Percentiles rank a stretch among this genome's conserved stretches.
phyloP scores from a whole-genome alignment of 1,140 invertebrate species.

The Drosophila sulfurigaster region DNA sequence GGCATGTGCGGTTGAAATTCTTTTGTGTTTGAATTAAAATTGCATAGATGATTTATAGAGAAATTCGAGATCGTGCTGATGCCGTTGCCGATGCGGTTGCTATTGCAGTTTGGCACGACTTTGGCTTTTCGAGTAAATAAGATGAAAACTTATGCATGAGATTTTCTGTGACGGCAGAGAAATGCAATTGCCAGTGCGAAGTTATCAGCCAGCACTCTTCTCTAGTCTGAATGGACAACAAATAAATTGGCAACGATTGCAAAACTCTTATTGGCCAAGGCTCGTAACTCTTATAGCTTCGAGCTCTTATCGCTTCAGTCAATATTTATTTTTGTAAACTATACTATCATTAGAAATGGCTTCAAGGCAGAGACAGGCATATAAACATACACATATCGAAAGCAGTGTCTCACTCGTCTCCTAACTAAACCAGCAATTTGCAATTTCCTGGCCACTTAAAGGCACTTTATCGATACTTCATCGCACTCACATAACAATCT shows the following conservation, averaged over 20 bases:
- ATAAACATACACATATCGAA: constrained; percentile 1
- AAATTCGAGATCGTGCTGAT: constrained; percentile 54
- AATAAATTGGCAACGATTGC: constrained; percentile 42
- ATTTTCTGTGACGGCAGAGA: constrained; percentile 34
- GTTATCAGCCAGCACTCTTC: neutral
- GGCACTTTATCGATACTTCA: constrained; percentile 58
- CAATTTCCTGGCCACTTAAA: constrained; percentile 74
- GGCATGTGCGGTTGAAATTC: constrained; percentile 63
- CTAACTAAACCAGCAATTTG: constrained; percentile 68
- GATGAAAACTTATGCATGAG: constrained; percentile 74
- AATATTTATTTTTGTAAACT: constrained; percentile 64
- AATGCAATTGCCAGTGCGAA: constrained; percentile 13
- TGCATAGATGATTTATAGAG: constrained; percentile 78
- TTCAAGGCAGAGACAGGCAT: constrained; percentile 4
- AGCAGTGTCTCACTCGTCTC: neutral
- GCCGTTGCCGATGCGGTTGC: constrained; percentile 2
- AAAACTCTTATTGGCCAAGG: neutral
- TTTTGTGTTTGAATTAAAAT: constrained; percentile 82
- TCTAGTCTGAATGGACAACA: constrained; percentile 14
- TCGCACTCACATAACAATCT: constrained; percentile 49
- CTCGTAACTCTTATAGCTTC: constrained; percentile 15
- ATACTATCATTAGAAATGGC: constrained; percentile 48
- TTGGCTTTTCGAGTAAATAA: constrained; percentile 57
- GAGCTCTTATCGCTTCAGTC: constrained; percentile 24
- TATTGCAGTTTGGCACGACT: constrained; percentile 38